A percentile compares a stretch with the other conserved stretches of the same genome.
Conservation (phyloP, 1,140 invertebrate species). For the Neodiprion pinetum region DNA sequence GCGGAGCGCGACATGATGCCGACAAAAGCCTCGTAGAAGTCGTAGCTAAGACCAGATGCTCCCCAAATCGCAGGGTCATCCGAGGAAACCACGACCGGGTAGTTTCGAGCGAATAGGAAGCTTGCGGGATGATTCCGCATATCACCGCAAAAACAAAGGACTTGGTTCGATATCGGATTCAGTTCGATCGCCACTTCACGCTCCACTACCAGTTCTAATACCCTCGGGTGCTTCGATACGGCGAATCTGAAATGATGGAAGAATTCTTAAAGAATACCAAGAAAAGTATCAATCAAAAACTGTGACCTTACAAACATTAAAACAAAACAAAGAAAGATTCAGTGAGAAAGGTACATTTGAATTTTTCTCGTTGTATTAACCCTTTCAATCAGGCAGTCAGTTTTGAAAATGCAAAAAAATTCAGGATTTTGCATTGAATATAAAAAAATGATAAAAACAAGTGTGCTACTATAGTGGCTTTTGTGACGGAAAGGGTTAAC, state of each 20-base stretch:
- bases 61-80: conserved; percentile 86
- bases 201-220: conserved; percentile 68
- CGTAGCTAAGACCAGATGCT: conserved; percentile 75
- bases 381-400: too few species aligned
- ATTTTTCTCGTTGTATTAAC: too few species aligned
- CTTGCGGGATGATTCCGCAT: conserved; percentile 82
- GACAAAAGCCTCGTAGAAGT: conserved; percentile 85
- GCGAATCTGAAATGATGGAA: conserved; percentile 65
- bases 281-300: too few species aligned
- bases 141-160: conserved; percentile 77
- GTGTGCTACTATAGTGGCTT: too few species aligned
- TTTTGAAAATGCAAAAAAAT: too few species aligned
- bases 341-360: too few species aligned
- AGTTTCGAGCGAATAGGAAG: conserved; percentile 68
- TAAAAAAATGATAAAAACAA: too few species aligned
- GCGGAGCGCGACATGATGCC: conserved; percentile 73
- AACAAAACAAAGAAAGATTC: too few species aligned
- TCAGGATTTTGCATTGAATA: too few species aligned
- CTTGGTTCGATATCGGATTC: conserved; percentile 82
- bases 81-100: conserved; percentile 70
- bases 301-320: too few species aligned
- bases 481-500: too few species aligned
- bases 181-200: conserved; percentile 79
- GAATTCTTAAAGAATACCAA: too few species aligned
- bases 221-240: conserved; percentile 76